Base-by-base conservation (phyloP, 2,797 vertebrate genomes). In the Mus spretus region DNA sequence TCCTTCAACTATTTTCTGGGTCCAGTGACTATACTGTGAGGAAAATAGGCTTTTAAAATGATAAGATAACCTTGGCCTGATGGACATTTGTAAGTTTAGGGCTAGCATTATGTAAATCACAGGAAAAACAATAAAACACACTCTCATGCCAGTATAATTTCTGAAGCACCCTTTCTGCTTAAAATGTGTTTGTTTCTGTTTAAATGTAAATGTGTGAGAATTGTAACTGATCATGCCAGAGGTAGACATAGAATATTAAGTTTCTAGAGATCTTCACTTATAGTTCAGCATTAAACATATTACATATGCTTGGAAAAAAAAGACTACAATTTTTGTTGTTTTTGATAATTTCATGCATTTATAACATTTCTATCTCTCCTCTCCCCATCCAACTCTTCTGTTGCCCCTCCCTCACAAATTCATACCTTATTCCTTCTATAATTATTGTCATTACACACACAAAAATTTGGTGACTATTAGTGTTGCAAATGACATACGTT, bases 181-280 rank as follows among this genome's bases (percentile, higher is more conserved):
- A 0, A 19, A 22, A 81, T 77, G 70, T 61, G 2, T 63, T 92
- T 80, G 20, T 78, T 89, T 90, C 65, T 67, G 88, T 95, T 91
- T 74, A 78, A 81, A 83, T 34, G 24, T n/a, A 79, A 95, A 24
- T n/a, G 63, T 57, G 50, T 59, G 10, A 59, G 79, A 92, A 87
- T 65, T 47, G 67, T 57, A 82, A 83, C 7, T 37, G 9, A 19
- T 34, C 40, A 55, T 67, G 67, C 3, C 34, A 83, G 19, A 74
- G 37, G 0, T 13, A 70, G 3, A 82, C 4, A 79, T 0, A 44
- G 0, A 59, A 12, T 80, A 6, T 37, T 55, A 95, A n/a, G 10
- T 75, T 61, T 87, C 10, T 55, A 70, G 2, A 80, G 12, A 11
- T 2, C 28, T 88, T 47, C 81, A 8, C 40, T 84, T 81, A 92